Evolutionary conservation across 2,797 vertebrate genomes (phyloP).

Genomic region (Gymnocypris eckloni): DNA sequence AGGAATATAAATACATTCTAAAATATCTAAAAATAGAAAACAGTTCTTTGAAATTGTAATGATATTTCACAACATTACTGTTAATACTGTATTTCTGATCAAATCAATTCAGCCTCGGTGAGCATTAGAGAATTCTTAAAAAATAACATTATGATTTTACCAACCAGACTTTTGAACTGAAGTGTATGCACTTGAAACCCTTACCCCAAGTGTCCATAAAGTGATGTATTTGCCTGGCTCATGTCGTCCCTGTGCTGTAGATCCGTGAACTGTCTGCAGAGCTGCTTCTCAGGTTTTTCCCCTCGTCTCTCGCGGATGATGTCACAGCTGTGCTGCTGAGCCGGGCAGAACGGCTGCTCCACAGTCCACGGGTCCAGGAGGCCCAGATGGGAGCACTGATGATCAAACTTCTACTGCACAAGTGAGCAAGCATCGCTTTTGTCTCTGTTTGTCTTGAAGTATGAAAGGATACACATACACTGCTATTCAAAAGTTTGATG

Average conservation of each 20-base stretch:
- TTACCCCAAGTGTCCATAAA: neutral
- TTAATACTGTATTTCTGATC: neutral
- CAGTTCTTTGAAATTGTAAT: neutral
- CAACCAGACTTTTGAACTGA: neutral
- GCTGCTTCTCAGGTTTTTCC: slow-evolving; percentile 83
- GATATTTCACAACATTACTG: neutral
- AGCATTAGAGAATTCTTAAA: neutral
- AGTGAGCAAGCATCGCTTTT: slow-evolving; percentile 71
- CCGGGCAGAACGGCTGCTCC: slow-evolving; percentile 73
- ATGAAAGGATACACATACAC: neutral
- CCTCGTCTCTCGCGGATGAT: slow-evolving; percentile 68
- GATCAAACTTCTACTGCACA: slow-evolving; percentile 83
- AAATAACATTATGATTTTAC: neutral
- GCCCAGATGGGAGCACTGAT: slow-evolving; percentile 87
- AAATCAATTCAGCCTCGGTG: neutral
- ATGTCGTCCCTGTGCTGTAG: slow-evolving; percentile 66
- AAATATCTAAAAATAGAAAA: neutral
- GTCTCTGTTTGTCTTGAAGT: neutral
- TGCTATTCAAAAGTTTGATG: neutral
- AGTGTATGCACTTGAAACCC: neutral
- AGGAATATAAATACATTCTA: neutral
- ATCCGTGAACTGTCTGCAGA: slow-evolving; percentile 87
- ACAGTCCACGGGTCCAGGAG: slow-evolving; percentile 87
- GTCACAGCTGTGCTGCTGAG: slow-evolving; percentile 71
- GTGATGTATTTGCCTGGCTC: neutral